Evolutionary conservation across 1,140 invertebrate genomes (phyloP), one percentile per base, ranked within the genome.

Genomic region (Orchesella cincta): DNA sequence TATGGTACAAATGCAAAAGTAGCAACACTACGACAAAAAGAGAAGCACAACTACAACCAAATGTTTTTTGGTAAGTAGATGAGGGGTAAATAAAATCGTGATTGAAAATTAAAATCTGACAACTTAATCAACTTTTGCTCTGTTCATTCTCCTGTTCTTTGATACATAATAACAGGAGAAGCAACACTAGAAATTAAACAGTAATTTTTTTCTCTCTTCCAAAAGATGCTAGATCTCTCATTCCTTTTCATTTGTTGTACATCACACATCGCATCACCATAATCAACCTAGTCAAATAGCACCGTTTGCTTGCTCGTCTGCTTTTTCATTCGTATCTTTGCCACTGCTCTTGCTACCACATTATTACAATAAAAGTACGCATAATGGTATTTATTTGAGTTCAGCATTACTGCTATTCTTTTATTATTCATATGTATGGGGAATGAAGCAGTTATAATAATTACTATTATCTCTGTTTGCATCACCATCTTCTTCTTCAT

Each of bases 21-120:
- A n/a, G n/a, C n/a, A n/a, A n/a, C n/a, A n/a, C n/a, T n/a, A n/a
- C n/a, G n/a, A n/a, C n/a, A n/a, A n/a, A n/a, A n/a, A n/a, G n/a
- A n/a, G n/a, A n/a, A n/a, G n/a, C n/a, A n/a, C n/a, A n/a, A n/a
- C n/a, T n/a, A n/a, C n/a, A 34, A 71, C 46, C 70, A 64, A 71
- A 39, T 28, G 70, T 52, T 76, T n/a, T n/a, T n/a, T n/a, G n/a
- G 62, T 31, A 70, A 76, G 62, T 71, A 70, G 75, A n/a, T n/a
- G n/a, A n/a, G n/a, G n/a, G n/a, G n/a, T n/a, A n/a, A n/a, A n/a
- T n/a, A 76, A 76, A 75, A 67, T 76, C 75, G 75, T 76, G 75
- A 76, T 39, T 33, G 46, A 76, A 76, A 76, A 76, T 76, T 76
- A 76, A 76, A 76, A 76, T 76, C 64, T 76, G 75, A 76, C 75